Percentiles rank a stretch among this genome's conserved stretches.
phyloP scores from a whole-genome alignment of 2,888 invertebrate genomes.

The Protula sp. region DNA sequence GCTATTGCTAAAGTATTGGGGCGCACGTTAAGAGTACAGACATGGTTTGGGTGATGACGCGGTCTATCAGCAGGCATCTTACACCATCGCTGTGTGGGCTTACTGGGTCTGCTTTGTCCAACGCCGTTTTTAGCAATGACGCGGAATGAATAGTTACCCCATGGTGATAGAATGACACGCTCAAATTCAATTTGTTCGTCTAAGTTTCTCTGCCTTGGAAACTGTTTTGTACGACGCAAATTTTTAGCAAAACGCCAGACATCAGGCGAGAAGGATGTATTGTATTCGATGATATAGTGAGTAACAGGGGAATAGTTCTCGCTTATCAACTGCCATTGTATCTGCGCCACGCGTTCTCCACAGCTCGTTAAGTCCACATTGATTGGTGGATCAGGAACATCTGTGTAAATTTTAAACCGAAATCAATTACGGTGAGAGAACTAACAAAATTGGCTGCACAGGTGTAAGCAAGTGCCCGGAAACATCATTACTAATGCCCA shows the following conservation, averaged over 20 bases:
- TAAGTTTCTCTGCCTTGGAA: too few relatives aligned
- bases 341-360: slow-evolving; percentile 21
- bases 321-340: slow-evolving; percentile 20
- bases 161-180: slow-evolving; percentile 26
- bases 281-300: slow-evolving; percentile 27
- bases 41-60: slow-evolving; percentile 16
- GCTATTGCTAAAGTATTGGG: slow-evolving; percentile 22
- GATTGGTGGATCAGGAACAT: slow-evolving; percentile 27
- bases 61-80: slow-evolving; percentile 18
- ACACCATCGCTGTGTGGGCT: slow-evolving; percentile 6
- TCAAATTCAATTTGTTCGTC: too few relatives aligned
- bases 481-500: background rate
- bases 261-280: slow-evolving; percentile 25
- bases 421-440: background rate
- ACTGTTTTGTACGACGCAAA: too few relatives aligned
- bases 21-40: slow-evolving; percentile 22
- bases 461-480: too few relatives aligned
- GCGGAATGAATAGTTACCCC: slow-evolving; percentile 27
- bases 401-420: too few relatives aligned
- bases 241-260: slow-evolving; percentile 22
- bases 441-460: too few relatives aligned
- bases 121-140: slow-evolving; percentile 17
- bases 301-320: slow-evolving; percentile 26
- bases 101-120: slow-evolving; percentile 10
- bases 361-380: slow-evolving; percentile 21